Conservation (phyloP, 2,113 vertebrate species). For the Pterophyllum scalare region DNA sequence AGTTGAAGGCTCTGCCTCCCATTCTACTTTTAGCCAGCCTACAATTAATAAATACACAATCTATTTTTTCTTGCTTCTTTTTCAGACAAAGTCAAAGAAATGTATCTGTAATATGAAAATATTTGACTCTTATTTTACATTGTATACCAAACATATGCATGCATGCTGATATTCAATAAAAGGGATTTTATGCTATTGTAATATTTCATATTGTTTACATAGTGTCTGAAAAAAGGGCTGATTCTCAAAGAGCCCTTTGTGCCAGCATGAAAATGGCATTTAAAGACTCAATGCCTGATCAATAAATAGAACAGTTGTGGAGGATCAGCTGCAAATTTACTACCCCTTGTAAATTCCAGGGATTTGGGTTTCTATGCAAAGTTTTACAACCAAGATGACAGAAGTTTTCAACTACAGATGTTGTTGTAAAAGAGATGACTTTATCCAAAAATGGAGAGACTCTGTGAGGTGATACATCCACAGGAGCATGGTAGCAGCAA, state of each 20-base stretch:
- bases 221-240: background rate
- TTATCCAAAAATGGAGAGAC: conserved; percentile 22
- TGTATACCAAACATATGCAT: background rate
- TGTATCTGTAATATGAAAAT: rapidly evolving
- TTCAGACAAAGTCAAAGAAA: background rate
- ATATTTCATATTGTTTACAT: background rate
- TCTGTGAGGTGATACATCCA: conserved; percentile 34
- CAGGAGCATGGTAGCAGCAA: background rate
- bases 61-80: rapidly evolving
- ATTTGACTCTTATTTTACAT: background rate
- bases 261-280: conserved; percentile 33
- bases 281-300: conserved; percentile 54
- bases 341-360: conserved; percentile 65
- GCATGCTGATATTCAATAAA: no score
- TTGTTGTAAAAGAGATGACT: conserved; percentile 35
- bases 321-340: conserved; percentile 63
- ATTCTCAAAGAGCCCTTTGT: conserved; percentile 25
- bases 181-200: background rate
- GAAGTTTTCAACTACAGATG: conserved; percentile 59
- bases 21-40: no score
- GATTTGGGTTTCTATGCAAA: conserved; percentile 69
- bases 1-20: no score
- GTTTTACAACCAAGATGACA: conserved; percentile 40
- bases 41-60: no score
- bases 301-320: conserved; percentile 59